A percentile compares a stretch with the other conserved stretches of the same genome.
phyloP scores from a whole-genome alignment of 2,797 vertebrate genomes.

The Philypnodon macrostomus region DNA sequence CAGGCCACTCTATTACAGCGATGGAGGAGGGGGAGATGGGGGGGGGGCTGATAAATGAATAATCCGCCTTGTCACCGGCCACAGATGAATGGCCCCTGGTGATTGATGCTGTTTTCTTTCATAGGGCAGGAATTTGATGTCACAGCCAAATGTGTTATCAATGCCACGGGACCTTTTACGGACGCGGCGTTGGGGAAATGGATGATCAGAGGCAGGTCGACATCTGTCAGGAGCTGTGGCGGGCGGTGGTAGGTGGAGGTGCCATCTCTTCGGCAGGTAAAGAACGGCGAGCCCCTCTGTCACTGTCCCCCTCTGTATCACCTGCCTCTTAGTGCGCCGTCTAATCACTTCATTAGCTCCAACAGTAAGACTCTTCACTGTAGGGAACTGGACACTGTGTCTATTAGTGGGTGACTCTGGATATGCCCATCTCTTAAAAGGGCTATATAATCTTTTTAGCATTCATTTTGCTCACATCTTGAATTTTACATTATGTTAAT shows the following conservation, averaged over 20 bases:
- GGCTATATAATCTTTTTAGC: too few species aligned
- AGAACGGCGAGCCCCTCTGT: slow-evolving; percentile 81
- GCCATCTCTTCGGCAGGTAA: slow-evolving; percentile 99
- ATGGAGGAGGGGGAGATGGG: slow-evolving; percentile 20
- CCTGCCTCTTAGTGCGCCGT: slow-evolving; percentile 60
- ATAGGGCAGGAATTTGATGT: slow-evolving; percentile 96
- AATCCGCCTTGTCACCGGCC: slow-evolving; percentile 79
- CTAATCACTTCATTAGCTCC: slow-evolving; percentile 71
- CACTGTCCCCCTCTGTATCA: slow-evolving; percentile 65
- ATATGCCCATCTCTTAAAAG: too few species aligned
- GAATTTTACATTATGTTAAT: too few species aligned
- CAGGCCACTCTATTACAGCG: slow-evolving; percentile 76
- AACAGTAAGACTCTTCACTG: slow-evolving; percentile 28
- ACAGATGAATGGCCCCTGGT: slow-evolving; percentile 81
- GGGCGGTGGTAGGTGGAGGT: too few species aligned
- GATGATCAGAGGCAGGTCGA: slow-evolving; percentile 84
- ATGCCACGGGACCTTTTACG: slow-evolving; percentile 97
- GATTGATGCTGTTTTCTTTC: slow-evolving; percentile 91
- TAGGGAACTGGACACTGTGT: not conserved
- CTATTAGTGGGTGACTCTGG: too few species aligned
- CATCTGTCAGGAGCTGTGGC: slow-evolving; percentile 89
- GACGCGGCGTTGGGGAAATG: slow-evolving; percentile 92
- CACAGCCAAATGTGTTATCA: slow-evolving; percentile 98
- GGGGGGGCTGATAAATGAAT: slow-evolving; percentile 85
- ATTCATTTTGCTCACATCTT: too few species aligned